Base-by-base conservation (phyloP, 2,113 vertebrate genomes). In the Formicarius rufipectus region DNA sequence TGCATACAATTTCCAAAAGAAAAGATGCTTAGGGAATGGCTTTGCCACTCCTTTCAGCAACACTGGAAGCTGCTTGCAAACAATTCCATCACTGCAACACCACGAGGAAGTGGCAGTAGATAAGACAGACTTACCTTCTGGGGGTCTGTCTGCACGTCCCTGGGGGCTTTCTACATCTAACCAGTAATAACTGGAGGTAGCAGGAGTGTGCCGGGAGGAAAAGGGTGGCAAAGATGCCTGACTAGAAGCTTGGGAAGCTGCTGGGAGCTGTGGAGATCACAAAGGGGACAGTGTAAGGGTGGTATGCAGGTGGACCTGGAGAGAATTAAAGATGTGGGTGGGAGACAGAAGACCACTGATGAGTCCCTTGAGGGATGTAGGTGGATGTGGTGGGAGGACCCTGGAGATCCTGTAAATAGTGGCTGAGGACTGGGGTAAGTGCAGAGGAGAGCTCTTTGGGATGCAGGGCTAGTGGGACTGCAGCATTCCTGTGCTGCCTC, bases 141-240 rank as follows among this genome's bases (percentile, higher is more conserved):
- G 30, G 11, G 16, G 35, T 37, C 53, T 19, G n/a, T 35, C 14
- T 33, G 9, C 30, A 20, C 44, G 24, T 33, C 66, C 18, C 14
- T 5, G 0, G 1, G 10, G 53, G 23, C 14, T 22, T 20, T 8
- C 16, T 64, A 44, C 14, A 5, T 39, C 45, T n/a, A 37, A 33
- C n/a, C 24, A 27, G 52, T 19, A 18, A 22, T 19, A 52, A n/a
- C 28, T 37, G 58, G 40, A 60, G 40, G 40, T 7, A 53, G 45
- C 58, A 55, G 53, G 18, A 72, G 33, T 3, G 13, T 30, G 28
- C 37, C 50, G 35, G 59, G 30, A 20, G 24, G 35, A 39, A 74
- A 59, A 44, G 39, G 23, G 10, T 16, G n/a, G 12, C 44, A 59
- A 37, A 53, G 50, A n/a, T 37, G 10, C 35, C 37, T 28, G n/a